Conservation (phyloP, 2,113 vertebrate species). For the Ceratotherium simum region DNA sequence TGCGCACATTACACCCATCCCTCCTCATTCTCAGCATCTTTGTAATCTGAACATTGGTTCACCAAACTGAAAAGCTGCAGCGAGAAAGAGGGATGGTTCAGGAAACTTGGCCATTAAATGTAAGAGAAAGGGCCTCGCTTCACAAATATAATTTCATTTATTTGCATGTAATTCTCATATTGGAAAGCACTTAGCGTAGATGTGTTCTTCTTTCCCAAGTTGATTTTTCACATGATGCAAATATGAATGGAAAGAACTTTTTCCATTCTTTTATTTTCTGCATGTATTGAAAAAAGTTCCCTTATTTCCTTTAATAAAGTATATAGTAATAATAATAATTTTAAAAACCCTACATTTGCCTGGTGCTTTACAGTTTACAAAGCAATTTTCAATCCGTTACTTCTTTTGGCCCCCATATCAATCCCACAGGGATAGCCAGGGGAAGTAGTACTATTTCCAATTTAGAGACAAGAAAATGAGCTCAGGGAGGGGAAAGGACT, state of each 20-base stretch:
- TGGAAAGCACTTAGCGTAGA: neutral
- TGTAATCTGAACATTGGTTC: constrained; percentile 44
- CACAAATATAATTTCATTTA: neutral
- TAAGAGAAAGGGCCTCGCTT: neutral
- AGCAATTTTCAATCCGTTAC: neutral
- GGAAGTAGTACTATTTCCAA: neutral
- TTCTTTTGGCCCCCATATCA: neutral
- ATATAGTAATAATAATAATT: neutral
- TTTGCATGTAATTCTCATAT: constrained; percentile 23
- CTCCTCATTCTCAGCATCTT: constrained; percentile 54
- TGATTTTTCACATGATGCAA: neutral
- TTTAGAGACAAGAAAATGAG: neutral
- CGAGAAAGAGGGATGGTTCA: neutral
- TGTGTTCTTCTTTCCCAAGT: neutral
- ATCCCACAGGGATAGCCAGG: neutral
- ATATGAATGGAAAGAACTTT: constrained; percentile 17
- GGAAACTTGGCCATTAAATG: neutral
- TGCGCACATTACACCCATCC: neutral
- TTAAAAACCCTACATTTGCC: neutral
- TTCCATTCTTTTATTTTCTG: constrained; percentile 31
- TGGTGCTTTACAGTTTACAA: neutral
- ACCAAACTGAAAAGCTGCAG: constrained; percentile 15
- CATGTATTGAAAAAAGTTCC: neutral
- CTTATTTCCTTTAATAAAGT: neutral
- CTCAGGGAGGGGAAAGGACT: neutral